phyloP scores from a whole-genome alignment of 2,888 invertebrate species.

The Chesias legatella region DNA sequence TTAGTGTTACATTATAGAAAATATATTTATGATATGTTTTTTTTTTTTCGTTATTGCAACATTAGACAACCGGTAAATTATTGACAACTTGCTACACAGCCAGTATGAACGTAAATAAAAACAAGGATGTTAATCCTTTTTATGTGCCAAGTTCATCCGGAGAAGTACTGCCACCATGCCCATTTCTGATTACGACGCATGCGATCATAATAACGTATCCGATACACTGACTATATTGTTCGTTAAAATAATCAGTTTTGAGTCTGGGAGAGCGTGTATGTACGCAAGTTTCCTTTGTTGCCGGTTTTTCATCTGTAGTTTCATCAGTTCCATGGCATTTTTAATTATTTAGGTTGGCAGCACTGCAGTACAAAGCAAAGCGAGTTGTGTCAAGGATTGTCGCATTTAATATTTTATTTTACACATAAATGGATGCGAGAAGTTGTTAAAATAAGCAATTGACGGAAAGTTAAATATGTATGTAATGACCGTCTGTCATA shows the following conservation, averaged over 20 bases:
- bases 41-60: not conserved
- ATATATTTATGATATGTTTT: slow-evolving; percentile 6
- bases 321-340: slow-evolving; percentile 22
- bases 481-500: slow-evolving; percentile 24
- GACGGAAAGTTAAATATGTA: slow-evolving; percentile 35
- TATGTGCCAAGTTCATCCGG: too few relatives aligned
- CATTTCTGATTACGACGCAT: too few relatives aligned
- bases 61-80: too few relatives aligned
- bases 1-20: slow-evolving; percentile 47
- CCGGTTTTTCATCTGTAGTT: slow-evolving; percentile 8
- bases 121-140: too few relatives aligned
- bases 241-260: too few relatives aligned
- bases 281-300: not conserved
- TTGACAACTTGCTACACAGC: too few relatives aligned
- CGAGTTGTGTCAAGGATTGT: slow-evolving; percentile 68
- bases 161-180: too few relatives aligned
- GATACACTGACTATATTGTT: too few relatives aligned
- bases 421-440: slow-evolving; percentile 31
- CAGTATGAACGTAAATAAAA: too few relatives aligned
- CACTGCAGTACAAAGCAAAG: slow-evolving; percentile 70
- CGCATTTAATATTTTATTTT: slow-evolving; percentile 59
- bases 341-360: slow-evolving; percentile 36
- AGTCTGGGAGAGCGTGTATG: too few relatives aligned
- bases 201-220: too few relatives aligned
- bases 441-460: slow-evolving; percentile 50